Evolutionary conservation across 2,113 vertebrate species (phyloP), one percentile per base, ranked within the genome.

Genomic region (Odontophorus gujanensis): DNA sequence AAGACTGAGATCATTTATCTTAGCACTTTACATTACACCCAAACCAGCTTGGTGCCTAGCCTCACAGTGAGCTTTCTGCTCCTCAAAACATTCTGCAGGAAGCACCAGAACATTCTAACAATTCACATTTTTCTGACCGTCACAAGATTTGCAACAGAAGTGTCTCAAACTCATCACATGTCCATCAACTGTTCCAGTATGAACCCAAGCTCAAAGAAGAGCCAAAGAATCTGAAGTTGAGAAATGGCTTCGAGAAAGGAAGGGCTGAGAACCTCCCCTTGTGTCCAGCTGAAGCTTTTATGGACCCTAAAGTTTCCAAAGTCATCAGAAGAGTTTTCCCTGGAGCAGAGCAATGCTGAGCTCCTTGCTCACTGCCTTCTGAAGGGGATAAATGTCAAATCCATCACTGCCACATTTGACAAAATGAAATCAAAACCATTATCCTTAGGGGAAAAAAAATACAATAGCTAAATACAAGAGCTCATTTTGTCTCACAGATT

Each of bases 31-130:
- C 48, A 4, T 22, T 43, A 14, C 66, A 57, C 43, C 4, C 12
- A 9, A 43, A n/a, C 1, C 1, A 6, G 30, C 20, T 1, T 10
- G 6, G 3, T 3, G 2, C 15, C 24, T 25, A 8, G 62, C 62
- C 69, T 62, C 1, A 0, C 6, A 59, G 24, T 18, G 24, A 77
- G 38, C 24, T 40, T 61, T 40, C 40, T 78, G 51, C 59, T 66
- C 26, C 3, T 0, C 8, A 4, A 81, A 81, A 24, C 36, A 1
- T 51, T 34, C 50, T 58, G 18, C 42, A 45, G 65, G 53, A 34
- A 13, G 22, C 2, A 2, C 55, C 40, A 55, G 55, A 57, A 36
- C 65, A 15, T 34, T n/a, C 45, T 22, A 77, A 22, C 30, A 19
- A 42, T 48, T 61, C 22, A 9, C 9, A 4, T 19, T 55, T 77